Evolutionary conservation across 2,797 vertebrate species (phyloP), one percentile per base, ranked within the genome.

Genomic region (Ibycter americanus): DNA sequence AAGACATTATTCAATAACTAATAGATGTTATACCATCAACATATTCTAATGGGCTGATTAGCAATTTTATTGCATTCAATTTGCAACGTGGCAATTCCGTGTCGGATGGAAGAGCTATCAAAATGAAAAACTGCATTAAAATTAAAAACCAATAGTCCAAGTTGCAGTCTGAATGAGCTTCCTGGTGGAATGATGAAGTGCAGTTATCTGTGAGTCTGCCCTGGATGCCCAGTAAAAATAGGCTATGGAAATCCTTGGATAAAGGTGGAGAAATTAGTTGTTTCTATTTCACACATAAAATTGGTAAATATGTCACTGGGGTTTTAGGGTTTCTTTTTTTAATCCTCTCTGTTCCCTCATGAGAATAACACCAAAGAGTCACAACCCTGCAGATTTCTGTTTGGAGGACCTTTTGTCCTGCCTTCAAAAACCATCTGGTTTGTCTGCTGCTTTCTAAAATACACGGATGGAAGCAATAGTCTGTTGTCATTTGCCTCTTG

Each of bases 51-150:
- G 86, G 96, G 56, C 97, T 97, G 97, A 98, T 98, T 98, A 98
- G 97, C 97, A 98, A 97, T 98, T 98, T 97, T 97, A 98, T 97
- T 98, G 97, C 98, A 96, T 98, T 98, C 98, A 98, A 98, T 98
- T 98, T 98, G 97, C 91, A 83, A 96, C 9, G 0, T 97, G 97
- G 97, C 97, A 98, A 98, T 98, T 97, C 95, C 38, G 3, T 97
- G 97, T 98, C 97, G 97, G 96, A 90, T 94, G 79, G 96, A 97
- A 98, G 96, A 96, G 95, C 98, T 95, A 98, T 98, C 97, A 98
- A 97, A 96, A 97, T 98, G 98, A 98, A 98, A 98, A 98, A 98
- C 96, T 96, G 96, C 78, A 3, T 94, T 97, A 93, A 98, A 97
- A 98, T 98, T 97, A 97, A 98, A 98, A 98, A 97, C 91, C 97